phyloP scores from a whole-genome alignment of 1,140 invertebrate species.

The Drosophila bifasciata region DNA sequence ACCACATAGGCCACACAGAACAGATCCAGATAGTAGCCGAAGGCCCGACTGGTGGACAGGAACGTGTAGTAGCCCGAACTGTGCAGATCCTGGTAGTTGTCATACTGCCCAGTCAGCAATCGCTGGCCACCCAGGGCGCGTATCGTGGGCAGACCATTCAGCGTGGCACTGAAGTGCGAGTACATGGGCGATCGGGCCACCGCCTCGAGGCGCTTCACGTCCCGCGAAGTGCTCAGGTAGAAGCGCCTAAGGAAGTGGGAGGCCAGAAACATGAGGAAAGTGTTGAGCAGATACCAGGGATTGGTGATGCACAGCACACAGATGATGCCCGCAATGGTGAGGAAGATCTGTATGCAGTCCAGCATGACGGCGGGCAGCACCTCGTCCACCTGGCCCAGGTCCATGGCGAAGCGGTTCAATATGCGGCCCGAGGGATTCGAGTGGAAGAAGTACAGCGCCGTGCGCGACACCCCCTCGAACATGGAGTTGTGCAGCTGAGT shows the following conservation, averaged over 20 bases:
- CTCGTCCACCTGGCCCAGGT: slow-evolving; percentile 93
- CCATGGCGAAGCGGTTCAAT: slow-evolving; percentile 91
- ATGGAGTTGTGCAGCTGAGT: slow-evolving; percentile 57
- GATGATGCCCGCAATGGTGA: slow-evolving; percentile 87
- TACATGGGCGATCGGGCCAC: slow-evolving; percentile 89
- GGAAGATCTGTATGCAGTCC: slow-evolving; percentile 90
- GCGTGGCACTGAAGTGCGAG: slow-evolving; percentile 89
- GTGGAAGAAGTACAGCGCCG: slow-evolving; percentile 92
- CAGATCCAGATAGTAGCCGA: slow-evolving; percentile 91
- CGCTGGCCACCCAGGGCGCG: slow-evolving; percentile 87
- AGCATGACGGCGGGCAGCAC: slow-evolving; percentile 90
- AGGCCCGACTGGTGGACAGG: slow-evolving; percentile 91
- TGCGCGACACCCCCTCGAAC: slow-evolving; percentile 73
- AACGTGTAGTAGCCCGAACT: slow-evolving; percentile 91
- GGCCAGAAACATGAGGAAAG: slow-evolving; percentile 87
- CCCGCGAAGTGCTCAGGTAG: slow-evolving; percentile 93
- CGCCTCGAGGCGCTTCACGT: slow-evolving; percentile 94
- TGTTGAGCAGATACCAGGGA: slow-evolving; percentile 89
- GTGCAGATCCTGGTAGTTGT: slow-evolving; percentile 87
- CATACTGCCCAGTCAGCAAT: slow-evolving; percentile 88
- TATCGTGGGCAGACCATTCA: slow-evolving; percentile 91
- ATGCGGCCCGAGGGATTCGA: slow-evolving; percentile 90
- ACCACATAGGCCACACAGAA: slow-evolving; percentile 89
- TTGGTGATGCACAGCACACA: slow-evolving; percentile 90
- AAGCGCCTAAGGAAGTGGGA: slow-evolving; percentile 91